Conservation (phyloP, 2,888 invertebrate genomes). For the Chironomus riparius region DNA sequence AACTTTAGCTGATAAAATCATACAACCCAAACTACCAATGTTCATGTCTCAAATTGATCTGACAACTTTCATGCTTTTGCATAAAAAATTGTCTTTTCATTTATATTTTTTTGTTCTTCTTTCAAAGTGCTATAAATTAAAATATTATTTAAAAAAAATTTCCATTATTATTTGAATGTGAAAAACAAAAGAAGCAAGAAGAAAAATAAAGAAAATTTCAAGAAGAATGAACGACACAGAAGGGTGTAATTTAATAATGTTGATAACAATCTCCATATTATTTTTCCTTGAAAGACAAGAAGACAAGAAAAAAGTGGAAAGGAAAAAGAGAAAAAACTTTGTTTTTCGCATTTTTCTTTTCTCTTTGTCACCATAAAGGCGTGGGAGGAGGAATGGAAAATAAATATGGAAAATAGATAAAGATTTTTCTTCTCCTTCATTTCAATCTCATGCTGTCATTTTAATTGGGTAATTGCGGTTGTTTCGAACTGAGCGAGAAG, state of each 20-base stretch:
- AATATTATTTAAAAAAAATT: conserved; percentile 22
- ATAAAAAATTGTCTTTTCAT: too few relatives aligned
- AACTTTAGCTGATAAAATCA: too few relatives aligned
- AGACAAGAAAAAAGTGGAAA: neutral
- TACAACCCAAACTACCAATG: too few relatives aligned
- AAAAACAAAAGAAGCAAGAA: neutral
- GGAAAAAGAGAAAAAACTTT: neutral
- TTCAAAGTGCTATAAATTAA: conserved; percentile 10
- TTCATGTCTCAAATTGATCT: too few relatives aligned
- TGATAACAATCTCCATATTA: conserved; percentile 15
- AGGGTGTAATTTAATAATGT: conserved; percentile 27
- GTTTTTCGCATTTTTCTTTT: neutral
- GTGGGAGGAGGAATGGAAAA: neutral
- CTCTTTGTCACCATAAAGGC: neutral
- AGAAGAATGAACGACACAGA: conserved; percentile 2
- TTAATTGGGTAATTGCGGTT: conserved; percentile 25
- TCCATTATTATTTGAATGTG: neutral
- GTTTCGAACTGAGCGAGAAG: neutral
- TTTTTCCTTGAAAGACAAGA: neutral
- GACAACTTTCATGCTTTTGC: too few relatives aligned
- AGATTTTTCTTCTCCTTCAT: neutral
- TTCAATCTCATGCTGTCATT: neutral
- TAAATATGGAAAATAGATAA: conserved; percentile 8
- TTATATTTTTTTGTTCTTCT: too few relatives aligned
- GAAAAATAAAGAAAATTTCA: neutral